phyloP scores from a whole-genome alignment of 1,140 invertebrate species.

The Anadara kagoshimensis region DNA sequence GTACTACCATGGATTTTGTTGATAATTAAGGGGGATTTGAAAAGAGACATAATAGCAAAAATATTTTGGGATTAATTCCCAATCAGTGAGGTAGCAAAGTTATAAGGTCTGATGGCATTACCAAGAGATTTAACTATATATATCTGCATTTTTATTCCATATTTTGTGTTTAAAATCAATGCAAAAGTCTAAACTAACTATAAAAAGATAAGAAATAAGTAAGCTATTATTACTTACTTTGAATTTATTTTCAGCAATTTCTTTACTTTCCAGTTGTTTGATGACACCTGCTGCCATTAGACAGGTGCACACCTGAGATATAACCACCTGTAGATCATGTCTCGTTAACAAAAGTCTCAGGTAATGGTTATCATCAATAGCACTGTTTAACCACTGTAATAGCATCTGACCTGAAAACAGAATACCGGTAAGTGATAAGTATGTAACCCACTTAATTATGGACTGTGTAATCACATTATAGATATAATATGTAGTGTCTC shows the following conservation, averaged over 20 bases:
- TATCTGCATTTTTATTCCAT: not conserved
- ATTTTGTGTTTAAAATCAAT: not conserved
- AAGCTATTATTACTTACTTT: constrained; percentile 78
- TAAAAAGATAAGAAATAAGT: not conserved
- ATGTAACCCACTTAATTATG: not conserved
- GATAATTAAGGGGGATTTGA: too few species aligned
- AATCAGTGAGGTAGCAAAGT: too few species aligned
- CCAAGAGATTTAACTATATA: not conserved
- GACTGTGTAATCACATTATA: not conserved
- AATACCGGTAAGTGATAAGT: too few species aligned
- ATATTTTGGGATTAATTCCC: too few species aligned
- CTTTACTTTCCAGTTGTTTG: constrained; percentile 84
- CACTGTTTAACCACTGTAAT: constrained; percentile 89
- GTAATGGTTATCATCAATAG: constrained; percentile 81
- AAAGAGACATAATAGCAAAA: too few species aligned
- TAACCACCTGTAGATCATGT: constrained; percentile 84
- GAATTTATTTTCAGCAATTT: constrained; percentile 78
- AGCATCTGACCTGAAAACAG: constrained; percentile 87
- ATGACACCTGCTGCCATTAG: constrained; percentile 91
- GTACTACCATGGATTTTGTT: too few species aligned
- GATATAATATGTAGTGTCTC: too few species aligned
- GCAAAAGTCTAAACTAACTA: not conserved
- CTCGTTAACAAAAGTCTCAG: constrained; percentile 79
- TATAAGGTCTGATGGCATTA: too few species aligned
- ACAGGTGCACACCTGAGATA: constrained; percentile 88